These are phyloP conservation scores for Aphis gossypii DNA, from an alignment of 1,140 invertebrate species.

Conservation along the genomic window DNA sequence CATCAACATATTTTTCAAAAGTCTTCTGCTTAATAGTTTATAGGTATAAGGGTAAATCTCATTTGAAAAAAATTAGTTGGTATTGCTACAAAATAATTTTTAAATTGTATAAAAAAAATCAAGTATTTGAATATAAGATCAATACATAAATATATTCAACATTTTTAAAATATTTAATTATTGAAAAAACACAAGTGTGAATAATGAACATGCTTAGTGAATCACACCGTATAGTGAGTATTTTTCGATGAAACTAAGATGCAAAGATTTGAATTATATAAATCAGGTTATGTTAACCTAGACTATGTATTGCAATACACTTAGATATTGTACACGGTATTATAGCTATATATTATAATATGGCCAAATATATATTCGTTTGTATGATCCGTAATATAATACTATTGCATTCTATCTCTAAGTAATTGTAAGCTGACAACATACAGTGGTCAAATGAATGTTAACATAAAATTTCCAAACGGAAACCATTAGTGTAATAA, in stretches of 20 bases:
- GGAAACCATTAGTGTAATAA: slow-evolving; percentile 2
- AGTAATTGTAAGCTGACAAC: background rate
- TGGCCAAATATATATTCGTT: background rate
- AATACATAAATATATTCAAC: too few species aligned
- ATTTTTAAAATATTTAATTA: too few species aligned
- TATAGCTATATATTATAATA: background rate
- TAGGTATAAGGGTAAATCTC: too few species aligned
- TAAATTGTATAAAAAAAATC: too few species aligned
- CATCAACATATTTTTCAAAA: too few species aligned
- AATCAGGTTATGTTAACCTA: background rate
- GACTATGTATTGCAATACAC: background rate
- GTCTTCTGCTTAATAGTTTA: background rate
- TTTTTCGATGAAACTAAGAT: background rate
- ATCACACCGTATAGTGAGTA: background rate
- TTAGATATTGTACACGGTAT: background rate
- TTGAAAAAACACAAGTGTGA: background rate
- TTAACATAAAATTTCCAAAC: background rate
- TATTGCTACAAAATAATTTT: too few species aligned
- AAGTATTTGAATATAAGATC: too few species aligned
- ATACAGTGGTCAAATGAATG: background rate
- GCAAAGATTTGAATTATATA: background rate
- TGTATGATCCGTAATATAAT: background rate
- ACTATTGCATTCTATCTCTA: background rate
- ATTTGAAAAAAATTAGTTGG: too few species aligned
- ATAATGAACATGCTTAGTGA: background rate